These are phyloP conservation scores for Rachycentron canadum DNA, from an alignment of 2,797 vertebrate species.

Conservation along the genomic window DNA sequence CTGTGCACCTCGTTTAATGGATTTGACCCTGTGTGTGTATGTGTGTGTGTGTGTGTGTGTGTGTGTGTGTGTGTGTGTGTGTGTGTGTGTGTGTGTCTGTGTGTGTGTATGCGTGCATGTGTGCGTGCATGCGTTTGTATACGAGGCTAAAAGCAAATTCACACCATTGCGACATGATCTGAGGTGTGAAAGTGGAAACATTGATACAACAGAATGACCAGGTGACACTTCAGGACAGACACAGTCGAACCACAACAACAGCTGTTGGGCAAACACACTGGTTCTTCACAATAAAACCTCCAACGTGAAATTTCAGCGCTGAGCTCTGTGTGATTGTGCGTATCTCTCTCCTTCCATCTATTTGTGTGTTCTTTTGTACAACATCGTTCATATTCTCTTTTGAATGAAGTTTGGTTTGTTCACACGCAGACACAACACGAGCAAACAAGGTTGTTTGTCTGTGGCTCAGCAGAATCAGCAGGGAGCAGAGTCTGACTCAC, in stretches of 20 bases:
- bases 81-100: constrained; percentile 1
- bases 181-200: constrained; percentile 40
- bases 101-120: too few species aligned
- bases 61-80: neutral
- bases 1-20: constrained; percentile 28
- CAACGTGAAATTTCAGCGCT: neutral
- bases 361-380: neutral
- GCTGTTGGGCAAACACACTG: neutral
- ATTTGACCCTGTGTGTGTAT: constrained; percentile 31
- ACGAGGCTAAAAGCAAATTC: constrained; percentile 43
- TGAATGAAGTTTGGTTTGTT: neutral
- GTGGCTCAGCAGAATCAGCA: constrained; percentile 32
- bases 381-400: neutral
- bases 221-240: constrained; percentile 12
- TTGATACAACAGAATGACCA: neutral
- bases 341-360: too few species aligned
- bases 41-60: constrained; percentile 6
- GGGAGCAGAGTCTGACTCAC: constrained; percentile 30
- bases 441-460: constrained; percentile 17
- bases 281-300: too few species aligned
- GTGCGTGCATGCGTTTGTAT: too few species aligned
- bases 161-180: constrained; percentile 29
- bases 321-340: neutral
- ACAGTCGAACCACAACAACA: neutral
- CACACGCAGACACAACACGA: neutral